Conservation (phyloP, 2,888 invertebrate species). For the Pharmacophagus antenor region DNA sequence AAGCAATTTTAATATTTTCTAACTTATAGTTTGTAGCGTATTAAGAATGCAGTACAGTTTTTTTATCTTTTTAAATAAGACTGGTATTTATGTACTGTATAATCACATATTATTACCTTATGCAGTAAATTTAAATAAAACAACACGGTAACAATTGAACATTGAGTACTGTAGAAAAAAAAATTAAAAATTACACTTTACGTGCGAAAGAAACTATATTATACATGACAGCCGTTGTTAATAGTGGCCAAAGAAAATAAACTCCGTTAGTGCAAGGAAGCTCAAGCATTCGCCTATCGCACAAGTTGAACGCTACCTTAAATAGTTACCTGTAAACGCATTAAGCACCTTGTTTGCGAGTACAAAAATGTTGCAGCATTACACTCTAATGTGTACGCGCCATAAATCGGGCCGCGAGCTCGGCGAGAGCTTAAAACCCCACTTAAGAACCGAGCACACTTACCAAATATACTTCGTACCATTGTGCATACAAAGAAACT, state of each 20-base stretch:
- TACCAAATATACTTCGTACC: slow-evolving; percentile 30
- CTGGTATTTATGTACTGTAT: too few species aligned
- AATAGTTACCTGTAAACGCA: slow-evolving; percentile 23
- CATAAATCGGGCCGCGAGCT: slow-evolving; percentile 31
- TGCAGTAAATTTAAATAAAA: background rate
- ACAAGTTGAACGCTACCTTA: slow-evolving; percentile 19
- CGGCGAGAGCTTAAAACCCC: slow-evolving; percentile 31
- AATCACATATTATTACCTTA: too few species aligned
- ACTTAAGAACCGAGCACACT: slow-evolving; percentile 33
- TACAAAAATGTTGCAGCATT: slow-evolving; percentile 27
- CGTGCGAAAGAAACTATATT: background rate
- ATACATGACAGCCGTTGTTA: background rate
- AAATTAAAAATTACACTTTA: background rate
- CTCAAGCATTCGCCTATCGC: slow-evolving; percentile 10
- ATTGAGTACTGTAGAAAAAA: too few species aligned
- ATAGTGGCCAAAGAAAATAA: background rate
- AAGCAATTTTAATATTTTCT: too few species aligned
- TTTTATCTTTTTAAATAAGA: too few species aligned
- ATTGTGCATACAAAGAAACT: slow-evolving; percentile 32
- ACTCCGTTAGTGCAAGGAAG: background rate
- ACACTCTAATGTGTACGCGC: slow-evolving; percentile 24
- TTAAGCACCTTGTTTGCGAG: slow-evolving; percentile 23
- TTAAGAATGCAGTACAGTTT: too few species aligned
- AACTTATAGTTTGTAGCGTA: too few species aligned
- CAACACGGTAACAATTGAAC: too few species aligned